Conservation (phyloP, 2,113 vertebrate genomes). For the Oreochromis niloticus region DNA sequence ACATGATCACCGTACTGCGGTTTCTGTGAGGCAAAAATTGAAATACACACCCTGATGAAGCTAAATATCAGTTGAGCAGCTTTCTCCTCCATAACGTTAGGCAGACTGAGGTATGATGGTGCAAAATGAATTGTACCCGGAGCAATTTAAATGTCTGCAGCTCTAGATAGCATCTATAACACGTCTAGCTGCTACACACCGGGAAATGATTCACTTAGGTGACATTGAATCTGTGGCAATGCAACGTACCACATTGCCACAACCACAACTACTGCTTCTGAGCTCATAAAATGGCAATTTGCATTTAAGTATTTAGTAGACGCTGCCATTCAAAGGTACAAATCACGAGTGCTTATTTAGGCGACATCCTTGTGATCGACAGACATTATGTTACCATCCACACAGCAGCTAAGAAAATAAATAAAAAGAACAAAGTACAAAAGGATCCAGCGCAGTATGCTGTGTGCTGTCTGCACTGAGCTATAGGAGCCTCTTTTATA, state of each 20-base stretch:
- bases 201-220: background rate
- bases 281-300: background rate
- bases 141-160: slow-evolving; percentile 38
- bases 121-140: slow-evolving; percentile 34
- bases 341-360: background rate
- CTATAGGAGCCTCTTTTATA: background rate
- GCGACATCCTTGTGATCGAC: background rate
- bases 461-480: background rate
- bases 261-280: background rate
- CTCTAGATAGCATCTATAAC: slow-evolving; percentile 25
- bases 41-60: background rate
- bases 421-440: background rate
- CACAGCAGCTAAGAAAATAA: background rate
- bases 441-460: background rate
- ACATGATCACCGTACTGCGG: background rate
- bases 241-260: background rate
- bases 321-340: background rate
- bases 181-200: background rate
- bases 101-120: background rate
- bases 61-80: background rate
- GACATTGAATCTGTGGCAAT: background rate
- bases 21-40: background rate
- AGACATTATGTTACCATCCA: background rate
- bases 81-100: background rate
- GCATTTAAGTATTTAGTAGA: background rate